phyloP scores from a whole-genome alignment of 2,113 vertebrate species.

The Sander lucioperca region DNA sequence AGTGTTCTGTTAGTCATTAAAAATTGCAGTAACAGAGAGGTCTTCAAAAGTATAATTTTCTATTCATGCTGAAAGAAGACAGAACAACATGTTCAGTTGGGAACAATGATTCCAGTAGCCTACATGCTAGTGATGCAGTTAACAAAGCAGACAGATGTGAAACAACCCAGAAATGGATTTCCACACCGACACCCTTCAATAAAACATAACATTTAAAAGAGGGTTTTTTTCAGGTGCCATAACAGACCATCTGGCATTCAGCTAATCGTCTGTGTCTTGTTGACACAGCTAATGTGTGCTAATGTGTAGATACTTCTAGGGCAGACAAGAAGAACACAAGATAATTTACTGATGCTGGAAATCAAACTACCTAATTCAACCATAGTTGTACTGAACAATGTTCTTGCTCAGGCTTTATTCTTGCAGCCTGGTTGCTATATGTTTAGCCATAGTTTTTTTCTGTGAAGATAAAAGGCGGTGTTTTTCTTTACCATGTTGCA shows the following conservation, averaged over 20 bases:
- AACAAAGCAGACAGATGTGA: constrained; percentile 13
- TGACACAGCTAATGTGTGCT: constrained; percentile 8
- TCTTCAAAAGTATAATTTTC: not conserved
- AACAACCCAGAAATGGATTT: constrained; percentile 16
- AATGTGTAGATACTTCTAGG: not conserved
- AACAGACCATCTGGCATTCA: constrained; percentile 25
- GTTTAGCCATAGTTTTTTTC: not conserved
- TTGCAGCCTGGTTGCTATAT: not conserved
- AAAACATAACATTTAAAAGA: constrained; percentile 11
- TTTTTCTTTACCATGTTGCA: too few species aligned
- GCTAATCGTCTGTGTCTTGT: constrained; percentile 3
- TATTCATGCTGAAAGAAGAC: not conserved
- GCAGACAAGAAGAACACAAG: not conserved
- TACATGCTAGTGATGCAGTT: constrained; percentile 23
- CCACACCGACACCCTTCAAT: constrained; percentile 2
- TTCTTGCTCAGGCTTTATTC: not conserved
- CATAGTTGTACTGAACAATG: not conserved
- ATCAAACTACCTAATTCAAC: not conserved
- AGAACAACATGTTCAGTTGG: not conserved
- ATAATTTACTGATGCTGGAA: not conserved
- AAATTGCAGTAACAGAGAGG: not conserved
- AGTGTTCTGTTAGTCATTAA: not conserved
- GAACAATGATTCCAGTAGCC: not conserved
- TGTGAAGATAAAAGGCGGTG: too few species aligned
- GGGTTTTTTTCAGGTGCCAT: constrained; percentile 4